Evolutionary conservation across 2,113 vertebrate species (phyloP).

Genomic region (Dissostichus mawsoni): DNA sequence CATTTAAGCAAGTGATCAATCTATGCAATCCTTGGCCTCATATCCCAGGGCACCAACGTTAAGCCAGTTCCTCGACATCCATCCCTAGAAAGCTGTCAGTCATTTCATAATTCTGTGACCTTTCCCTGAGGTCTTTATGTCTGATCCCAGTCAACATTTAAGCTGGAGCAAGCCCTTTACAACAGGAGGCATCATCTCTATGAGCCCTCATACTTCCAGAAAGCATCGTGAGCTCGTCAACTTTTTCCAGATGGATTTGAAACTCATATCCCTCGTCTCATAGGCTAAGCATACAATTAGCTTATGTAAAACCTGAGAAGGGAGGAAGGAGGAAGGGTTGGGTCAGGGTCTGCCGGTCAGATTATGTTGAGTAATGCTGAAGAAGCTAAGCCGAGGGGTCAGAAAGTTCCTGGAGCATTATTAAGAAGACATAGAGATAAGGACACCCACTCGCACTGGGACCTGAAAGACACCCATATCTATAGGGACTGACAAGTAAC

Average conservation of each 20-base stretch:
- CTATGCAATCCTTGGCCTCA: too few species aligned
- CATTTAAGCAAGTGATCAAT: neutral
- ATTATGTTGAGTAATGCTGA: constrained; percentile 50
- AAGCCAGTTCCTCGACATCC: constrained; percentile 9
- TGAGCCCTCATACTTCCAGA: constrained; percentile 27
- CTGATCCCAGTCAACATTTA: constrained; percentile 24
- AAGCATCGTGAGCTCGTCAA: constrained; percentile 55
- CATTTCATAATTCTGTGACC: constrained; percentile 51
- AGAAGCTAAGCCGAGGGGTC: neutral
- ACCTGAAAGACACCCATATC: neutral
- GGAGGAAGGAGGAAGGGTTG: neutral
- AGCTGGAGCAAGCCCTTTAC: constrained; percentile 13
- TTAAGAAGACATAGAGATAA: neutral
- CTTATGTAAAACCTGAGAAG: constrained; percentile 20
- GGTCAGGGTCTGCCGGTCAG: constrained; percentile 9
- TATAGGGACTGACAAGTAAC: neutral
- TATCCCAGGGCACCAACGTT: neutral
- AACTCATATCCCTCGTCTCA: neutral
- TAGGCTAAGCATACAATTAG: constrained; percentile 33
- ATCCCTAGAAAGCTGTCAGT: constrained; percentile 11
- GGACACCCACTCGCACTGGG: neutral
- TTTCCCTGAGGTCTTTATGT: neutral
- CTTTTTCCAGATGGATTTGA: constrained; percentile 63
- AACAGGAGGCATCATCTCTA: constrained; percentile 24
- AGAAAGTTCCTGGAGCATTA: neutral